Percentiles rank a stretch among this genome's conserved stretches.
These are phyloP conservation scores for Acromyrmex charruanus DNA, from an alignment of 1,140 invertebrate species.

Conservation along the genomic window DNA sequence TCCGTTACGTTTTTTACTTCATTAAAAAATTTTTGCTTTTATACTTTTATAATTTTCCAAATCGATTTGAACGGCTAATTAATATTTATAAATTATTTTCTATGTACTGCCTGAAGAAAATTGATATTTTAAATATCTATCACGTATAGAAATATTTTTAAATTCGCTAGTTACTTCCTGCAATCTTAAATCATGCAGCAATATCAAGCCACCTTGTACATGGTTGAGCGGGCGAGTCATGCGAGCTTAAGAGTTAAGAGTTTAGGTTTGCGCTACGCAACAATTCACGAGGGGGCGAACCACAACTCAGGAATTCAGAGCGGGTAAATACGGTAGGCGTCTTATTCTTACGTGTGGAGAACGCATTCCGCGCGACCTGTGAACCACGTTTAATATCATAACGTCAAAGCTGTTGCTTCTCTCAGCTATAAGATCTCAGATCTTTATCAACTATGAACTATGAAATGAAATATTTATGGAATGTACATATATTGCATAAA, in stretches of 20 bases:
- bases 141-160: not conserved
- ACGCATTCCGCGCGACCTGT: slow-evolving; percentile 74
- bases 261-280: slow-evolving; percentile 79
- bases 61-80: not conserved
- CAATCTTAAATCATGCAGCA: not conserved
- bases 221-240: slow-evolving; percentile 67
- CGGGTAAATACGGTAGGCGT: slow-evolving; percentile 82
- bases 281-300: slow-evolving; percentile 80
- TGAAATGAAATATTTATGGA: not conserved
- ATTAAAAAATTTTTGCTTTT: not conserved
- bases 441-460: not conserved
- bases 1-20: not conserved
- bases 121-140: not conserved
- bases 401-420: slow-evolving; percentile 66
- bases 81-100: not conserved
- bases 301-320: slow-evolving; percentile 79
- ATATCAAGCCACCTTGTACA: slow-evolving; percentile 70
- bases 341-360: slow-evolving; percentile 71
- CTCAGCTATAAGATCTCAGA: not conserved
- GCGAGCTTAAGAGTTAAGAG: slow-evolving; percentile 79
- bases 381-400: slow-evolving; percentile 67
- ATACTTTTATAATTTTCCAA: not conserved
- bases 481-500: not conserved
- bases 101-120: not conserved
- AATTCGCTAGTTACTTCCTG: not conserved